Evolutionary conservation across 2,888 invertebrate genomes (phyloP).

Genomic region (Erebia epiphron): DNA sequence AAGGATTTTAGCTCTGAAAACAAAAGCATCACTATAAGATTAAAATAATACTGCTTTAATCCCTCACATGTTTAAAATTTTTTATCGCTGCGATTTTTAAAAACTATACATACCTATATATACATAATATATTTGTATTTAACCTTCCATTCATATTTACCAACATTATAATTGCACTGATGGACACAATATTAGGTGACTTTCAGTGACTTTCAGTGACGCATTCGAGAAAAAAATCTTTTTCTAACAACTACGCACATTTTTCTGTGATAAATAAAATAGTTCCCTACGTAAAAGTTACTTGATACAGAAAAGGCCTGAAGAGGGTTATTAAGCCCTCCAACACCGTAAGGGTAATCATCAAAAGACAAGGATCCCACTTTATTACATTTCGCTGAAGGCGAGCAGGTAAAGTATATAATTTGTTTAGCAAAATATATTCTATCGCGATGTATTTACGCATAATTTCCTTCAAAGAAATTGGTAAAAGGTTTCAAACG

Average conservation of each 20-base stretch:
- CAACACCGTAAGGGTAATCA: constrained; percentile 40
- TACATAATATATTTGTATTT: no score
- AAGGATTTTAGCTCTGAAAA: no score
- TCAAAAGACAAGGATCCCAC: constrained; percentile 46
- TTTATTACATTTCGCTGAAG: constrained; percentile 58
- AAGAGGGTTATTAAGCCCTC: constrained; percentile 41
- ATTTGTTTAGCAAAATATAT: constrained; percentile 29
- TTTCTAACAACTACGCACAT: neutral
- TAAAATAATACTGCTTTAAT: no score
- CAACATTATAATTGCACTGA: no score
- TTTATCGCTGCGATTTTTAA: neutral
- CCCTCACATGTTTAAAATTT: neutral
- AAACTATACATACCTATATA: no score
- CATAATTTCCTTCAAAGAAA: constrained; percentile 10
- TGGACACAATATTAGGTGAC: no score
- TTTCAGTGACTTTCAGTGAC: no score
- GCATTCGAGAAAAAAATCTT: no score
- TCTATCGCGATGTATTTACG: constrained; percentile 22
- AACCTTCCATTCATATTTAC: no score
- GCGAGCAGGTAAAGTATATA: constrained; percentile 36
- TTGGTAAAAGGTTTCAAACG: neutral
- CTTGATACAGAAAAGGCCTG: constrained; percentile 19
- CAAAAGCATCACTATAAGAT: no score
- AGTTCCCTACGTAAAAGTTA: constrained; percentile 18
- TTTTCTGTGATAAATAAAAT: constrained; percentile 14